Evolutionary conservation across 2,113 vertebrate species (phyloP), one percentile per base, ranked within the genome.

Genomic region (Apteryx mantelli): DNA sequence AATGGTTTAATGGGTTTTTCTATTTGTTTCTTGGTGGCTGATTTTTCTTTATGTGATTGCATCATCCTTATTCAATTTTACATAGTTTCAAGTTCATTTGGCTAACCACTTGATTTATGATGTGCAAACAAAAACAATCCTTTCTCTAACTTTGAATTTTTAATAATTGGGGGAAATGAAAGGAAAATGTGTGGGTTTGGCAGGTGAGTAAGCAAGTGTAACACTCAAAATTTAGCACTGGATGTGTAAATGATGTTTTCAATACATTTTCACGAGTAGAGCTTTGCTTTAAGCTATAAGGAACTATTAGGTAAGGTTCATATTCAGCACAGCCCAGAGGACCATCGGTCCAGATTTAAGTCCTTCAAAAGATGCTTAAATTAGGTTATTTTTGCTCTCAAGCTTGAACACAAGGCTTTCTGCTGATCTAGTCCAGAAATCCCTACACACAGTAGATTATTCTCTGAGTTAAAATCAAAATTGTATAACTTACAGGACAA

Each of bases 401-500:
- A 0, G 48, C 89, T 88, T 58, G 60, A 78, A 48, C 48, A 34
- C 48, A 82, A 60, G 17, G 19, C 22, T 80, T 91, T 60, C 82
- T 89, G 40, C 50, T 61, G 53, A 34, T 86, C 2, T 9, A 63
- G 50, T 26, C n/a, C 53, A 76, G 53, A 78, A 60, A 91, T 82
- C n/a, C 40, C 66, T 70, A 36, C 44, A 44, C 53, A 50, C 13
- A 7, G 60, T 21, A 79, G 34, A 63, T 83, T 50, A 25, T 88
- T 75, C 34, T 89, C 58, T 9, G 46, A 46, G 12, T 42, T 58
- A 73, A 60, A 94, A 79, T 24, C n/a, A 95, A 77, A 86, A 28
- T 50, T 38, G 4, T 61, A 36, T 16, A 97, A 99, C 99, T 99
- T 97, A 99, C 99, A 99, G 97, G 86, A 99, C 98, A 74, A 99